phyloP scores from a whole-genome alignment of 2,113 vertebrate species.

The Ellobius talpinus region DNA sequence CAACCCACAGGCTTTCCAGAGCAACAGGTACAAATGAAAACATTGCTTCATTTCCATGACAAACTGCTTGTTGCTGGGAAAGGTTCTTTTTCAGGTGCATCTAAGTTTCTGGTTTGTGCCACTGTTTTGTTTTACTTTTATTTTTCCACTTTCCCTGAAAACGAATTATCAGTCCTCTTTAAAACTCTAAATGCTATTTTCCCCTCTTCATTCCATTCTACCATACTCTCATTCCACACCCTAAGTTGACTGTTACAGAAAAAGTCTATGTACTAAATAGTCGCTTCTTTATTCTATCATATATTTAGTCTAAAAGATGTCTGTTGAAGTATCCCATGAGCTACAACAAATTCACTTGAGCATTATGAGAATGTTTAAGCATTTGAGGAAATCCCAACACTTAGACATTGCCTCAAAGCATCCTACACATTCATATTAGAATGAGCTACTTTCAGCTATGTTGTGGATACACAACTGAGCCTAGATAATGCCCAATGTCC shows the following conservation, averaged over 20 bases:
- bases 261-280: not conserved
- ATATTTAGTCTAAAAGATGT: not conserved
- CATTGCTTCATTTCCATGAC: constrained; percentile 21
- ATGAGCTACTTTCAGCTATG: too few relatives aligned
- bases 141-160: not conserved
- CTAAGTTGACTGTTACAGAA: not conserved
- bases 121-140: not conserved
- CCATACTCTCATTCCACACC: too few relatives aligned
- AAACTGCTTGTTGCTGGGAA: not conserved
- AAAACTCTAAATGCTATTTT: not conserved
- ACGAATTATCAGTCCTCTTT: not conserved
- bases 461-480: too few relatives aligned
- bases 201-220: accelerated
- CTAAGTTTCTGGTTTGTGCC: constrained; percentile 62
- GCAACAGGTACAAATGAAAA: not conserved
- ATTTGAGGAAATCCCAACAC: not conserved
- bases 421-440: too few relatives aligned
- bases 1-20: constrained; percentile 17
- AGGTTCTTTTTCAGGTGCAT: constrained; percentile 47
- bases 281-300: not conserved
- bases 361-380: not conserved
- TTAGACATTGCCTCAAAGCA: not conserved
- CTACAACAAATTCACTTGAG: not conserved
- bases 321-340: not conserved
- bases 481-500: too few relatives aligned